phyloP scores from a whole-genome alignment of 2,113 vertebrate genomes.

The Lepisosteus osseus region DNA sequence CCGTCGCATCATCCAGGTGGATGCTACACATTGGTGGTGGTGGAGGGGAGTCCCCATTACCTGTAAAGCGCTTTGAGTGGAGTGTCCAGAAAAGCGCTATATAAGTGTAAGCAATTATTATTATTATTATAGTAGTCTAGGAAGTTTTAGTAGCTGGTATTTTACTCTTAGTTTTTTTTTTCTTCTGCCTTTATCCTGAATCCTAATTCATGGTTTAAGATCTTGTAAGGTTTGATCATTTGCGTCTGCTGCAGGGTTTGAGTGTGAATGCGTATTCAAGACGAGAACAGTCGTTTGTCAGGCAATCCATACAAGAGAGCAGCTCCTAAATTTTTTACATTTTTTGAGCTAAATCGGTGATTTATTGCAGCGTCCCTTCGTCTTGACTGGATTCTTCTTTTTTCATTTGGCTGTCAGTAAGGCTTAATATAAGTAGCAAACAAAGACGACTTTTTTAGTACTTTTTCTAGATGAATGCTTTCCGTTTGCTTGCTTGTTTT shows the following conservation, averaged over 20 bases:
- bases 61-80: too few species aligned
- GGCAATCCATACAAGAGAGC: not conserved
- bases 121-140: conserved; percentile 61
- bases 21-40: too few species aligned
- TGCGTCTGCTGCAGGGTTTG: conserved; percentile 60
- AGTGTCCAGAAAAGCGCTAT: too few species aligned
- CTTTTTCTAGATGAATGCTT: not conserved
- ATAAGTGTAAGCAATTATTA: too few species aligned
- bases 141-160: conserved; percentile 52
- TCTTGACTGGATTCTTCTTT: conserved; percentile 47
- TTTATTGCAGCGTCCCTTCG: conserved; percentile 36
- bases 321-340: not conserved
- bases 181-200: conserved; percentile 22
- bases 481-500: not conserved
- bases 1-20: too few species aligned
- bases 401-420: conserved; percentile 44
- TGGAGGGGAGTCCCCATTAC: too few species aligned
- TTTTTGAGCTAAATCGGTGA: conserved; percentile 41
- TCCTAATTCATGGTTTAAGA: conserved; percentile 57
- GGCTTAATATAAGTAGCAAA: conserved; percentile 17
- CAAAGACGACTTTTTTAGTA: not conserved
- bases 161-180: not conserved
- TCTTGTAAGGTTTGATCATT: conserved; percentile 63
- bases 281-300: not conserved
- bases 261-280: conserved; percentile 51